Percentiles rank a stretch among this genome's conserved stretches.
Conservation (phyloP, 2,888 invertebrate species). For the Enoplolaimus lenunculus region DNA sequence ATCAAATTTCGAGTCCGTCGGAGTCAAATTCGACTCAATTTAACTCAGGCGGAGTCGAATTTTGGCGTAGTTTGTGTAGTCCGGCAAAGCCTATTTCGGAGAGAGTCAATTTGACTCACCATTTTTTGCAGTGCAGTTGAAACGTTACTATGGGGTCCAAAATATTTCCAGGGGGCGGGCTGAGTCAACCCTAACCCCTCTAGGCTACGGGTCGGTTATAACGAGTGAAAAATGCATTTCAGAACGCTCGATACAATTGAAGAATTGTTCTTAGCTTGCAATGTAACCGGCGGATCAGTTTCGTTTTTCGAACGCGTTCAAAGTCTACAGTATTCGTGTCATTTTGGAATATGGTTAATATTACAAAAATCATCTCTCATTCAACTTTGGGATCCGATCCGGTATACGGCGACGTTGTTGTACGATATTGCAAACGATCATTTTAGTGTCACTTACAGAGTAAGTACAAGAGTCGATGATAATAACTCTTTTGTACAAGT, state of each 20-base stretch:
- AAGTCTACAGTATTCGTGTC: constrained; percentile 38
- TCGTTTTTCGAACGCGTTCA: constrained; percentile 44
- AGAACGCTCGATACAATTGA: constrained; percentile 44
- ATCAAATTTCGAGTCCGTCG: no score
- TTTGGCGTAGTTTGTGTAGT: no score
- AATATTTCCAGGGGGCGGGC: no score
- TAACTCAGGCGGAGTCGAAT: no score
- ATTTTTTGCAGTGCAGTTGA: no score
- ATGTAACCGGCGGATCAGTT: constrained; percentile 35
- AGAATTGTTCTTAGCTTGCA: constrained; percentile 45
- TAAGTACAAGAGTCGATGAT: background rate
- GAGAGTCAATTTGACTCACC: no score
- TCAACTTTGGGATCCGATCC: constrained; percentile 46
- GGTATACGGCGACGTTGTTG: constrained; percentile 44
- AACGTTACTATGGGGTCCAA: no score
- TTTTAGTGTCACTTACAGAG: constrained; percentile 19
- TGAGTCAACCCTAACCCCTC: no score
- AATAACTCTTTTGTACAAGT: no score
- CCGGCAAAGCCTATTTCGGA: no score
- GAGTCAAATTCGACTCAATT: no score
- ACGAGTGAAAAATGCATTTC: constrained; percentile 25
- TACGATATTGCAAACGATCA: constrained; percentile 44
- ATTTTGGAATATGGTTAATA: constrained; percentile 45
- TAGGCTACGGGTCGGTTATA: no score
- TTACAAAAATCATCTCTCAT: constrained; percentile 47